These are phyloP conservation scores for Narcine bancroftii DNA, from an alignment of 2,113 vertebrate genomes.

Conservation along the genomic window DNA sequence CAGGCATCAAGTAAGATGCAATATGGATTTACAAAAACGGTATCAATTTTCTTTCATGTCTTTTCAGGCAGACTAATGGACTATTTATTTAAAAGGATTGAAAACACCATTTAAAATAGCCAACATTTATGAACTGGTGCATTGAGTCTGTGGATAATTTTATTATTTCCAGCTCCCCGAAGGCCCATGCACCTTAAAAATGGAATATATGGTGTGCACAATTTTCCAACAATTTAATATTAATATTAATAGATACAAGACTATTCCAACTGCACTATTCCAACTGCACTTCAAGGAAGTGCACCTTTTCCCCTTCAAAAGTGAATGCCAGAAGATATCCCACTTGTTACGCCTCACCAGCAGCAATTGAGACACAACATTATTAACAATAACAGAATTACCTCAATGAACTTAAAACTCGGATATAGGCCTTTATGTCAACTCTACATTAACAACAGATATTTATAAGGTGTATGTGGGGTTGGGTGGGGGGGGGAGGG, in stretches of 20 bases:
- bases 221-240: background rate
- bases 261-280: background rate
- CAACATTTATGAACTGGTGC: background rate
- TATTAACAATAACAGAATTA: too few relatives aligned
- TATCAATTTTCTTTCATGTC: background rate
- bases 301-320: background rate
- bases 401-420: too few relatives aligned
- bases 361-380: too few relatives aligned
- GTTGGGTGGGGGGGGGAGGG: too few relatives aligned
- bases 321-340: background rate
- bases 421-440: too few relatives aligned
- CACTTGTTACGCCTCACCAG: too few relatives aligned
- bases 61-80: background rate
- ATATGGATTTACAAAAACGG: background rate
- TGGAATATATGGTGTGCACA: background rate
- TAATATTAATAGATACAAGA: background rate
- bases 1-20: background rate
- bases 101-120: background rate
- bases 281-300: background rate
- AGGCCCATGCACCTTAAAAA: background rate
- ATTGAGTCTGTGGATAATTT: background rate
- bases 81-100: background rate
- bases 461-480: too few relatives aligned
- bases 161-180: background rate
- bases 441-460: too few relatives aligned